Percentiles rank a stretch among this genome's conserved stretches.
phyloP scores from a whole-genome alignment of 2,113 vertebrate genomes.

The Brevimyrus niger region DNA sequence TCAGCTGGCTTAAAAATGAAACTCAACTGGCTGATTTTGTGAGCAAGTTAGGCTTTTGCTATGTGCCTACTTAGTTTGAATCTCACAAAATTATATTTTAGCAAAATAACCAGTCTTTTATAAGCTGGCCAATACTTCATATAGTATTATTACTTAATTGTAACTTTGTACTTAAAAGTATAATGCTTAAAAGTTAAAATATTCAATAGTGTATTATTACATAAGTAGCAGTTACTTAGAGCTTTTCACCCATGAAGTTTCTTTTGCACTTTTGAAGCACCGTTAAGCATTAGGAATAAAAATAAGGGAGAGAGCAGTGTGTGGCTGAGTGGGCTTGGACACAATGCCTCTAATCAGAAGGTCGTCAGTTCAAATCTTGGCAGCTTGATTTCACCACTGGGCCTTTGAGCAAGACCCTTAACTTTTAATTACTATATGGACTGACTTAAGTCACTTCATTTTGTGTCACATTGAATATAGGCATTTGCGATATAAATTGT shows the following conservation, averaged over 20 bases:
- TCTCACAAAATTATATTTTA: background rate
- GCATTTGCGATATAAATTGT: background rate
- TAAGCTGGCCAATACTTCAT: background rate
- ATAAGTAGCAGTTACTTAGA: background rate
- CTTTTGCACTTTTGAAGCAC: background rate
- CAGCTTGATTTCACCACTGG: background rate
- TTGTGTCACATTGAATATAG: background rate
- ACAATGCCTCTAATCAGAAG: background rate
- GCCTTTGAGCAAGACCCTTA: background rate
- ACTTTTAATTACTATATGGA: background rate
- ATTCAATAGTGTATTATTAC: background rate
- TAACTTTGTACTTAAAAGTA: background rate
- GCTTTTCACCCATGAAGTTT: background rate
- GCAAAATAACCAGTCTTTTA: background rate
- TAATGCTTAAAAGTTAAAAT: background rate
- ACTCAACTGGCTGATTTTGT: background rate
- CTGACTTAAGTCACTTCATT: background rate
- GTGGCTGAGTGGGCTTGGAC: background rate
- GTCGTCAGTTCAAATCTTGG: background rate
- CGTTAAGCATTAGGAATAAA: background rate
- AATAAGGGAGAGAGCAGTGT: background rate
- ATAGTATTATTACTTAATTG: background rate
- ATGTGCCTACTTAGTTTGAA: background rate
- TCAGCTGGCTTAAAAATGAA: background rate
- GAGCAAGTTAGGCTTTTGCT: background rate